phyloP scores from a whole-genome alignment of 2,888 invertebrate genomes.

The Lasioglossum zephyrum region DNA sequence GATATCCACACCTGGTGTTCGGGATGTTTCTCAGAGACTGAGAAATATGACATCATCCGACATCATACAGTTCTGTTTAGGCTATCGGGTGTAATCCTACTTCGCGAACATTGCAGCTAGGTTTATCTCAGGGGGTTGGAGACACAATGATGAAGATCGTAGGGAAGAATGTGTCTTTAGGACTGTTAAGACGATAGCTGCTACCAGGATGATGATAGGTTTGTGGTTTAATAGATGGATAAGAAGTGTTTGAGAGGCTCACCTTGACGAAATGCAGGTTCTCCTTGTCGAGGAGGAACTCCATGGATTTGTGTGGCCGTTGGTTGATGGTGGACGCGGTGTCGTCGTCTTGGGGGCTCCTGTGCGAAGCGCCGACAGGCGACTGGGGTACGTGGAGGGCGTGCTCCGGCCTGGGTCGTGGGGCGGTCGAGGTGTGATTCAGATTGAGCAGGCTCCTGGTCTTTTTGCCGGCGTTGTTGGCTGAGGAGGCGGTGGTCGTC shows the following conservation, averaged over 20 bases:
- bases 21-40: background rate
- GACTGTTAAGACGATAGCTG: no score
- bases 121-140: no score
- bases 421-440: slow-evolving; percentile 81
- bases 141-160: no score
- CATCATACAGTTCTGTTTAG: background rate
- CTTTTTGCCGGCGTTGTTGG: slow-evolving; percentile 83
- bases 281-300: slow-evolving; percentile 97
- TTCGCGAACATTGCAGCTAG: background rate
- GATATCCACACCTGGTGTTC: background rate
- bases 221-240: background rate
- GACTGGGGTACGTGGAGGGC: slow-evolving; percentile 82
- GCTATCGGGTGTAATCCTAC: background rate
- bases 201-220: background rate
- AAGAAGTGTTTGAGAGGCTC: slow-evolving; percentile 83
- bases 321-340: slow-evolving; percentile 80
- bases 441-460: slow-evolving; percentile 89
- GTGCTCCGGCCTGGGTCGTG: slow-evolving; percentile 85
- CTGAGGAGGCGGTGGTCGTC: slow-evolving; percentile 81
- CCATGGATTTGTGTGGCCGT: slow-evolving; percentile 95
- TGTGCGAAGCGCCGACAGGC: slow-evolving; percentile 81
- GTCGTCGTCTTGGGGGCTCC: slow-evolving; percentile 79
- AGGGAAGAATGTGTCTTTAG: background rate
- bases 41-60: background rate
- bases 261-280: slow-evolving; percentile 95